Evolutionary conservation across 2,888 invertebrate genomes (phyloP), one percentile per base, ranked within the genome.

Genomic region (Heliconius cydno): DNA sequence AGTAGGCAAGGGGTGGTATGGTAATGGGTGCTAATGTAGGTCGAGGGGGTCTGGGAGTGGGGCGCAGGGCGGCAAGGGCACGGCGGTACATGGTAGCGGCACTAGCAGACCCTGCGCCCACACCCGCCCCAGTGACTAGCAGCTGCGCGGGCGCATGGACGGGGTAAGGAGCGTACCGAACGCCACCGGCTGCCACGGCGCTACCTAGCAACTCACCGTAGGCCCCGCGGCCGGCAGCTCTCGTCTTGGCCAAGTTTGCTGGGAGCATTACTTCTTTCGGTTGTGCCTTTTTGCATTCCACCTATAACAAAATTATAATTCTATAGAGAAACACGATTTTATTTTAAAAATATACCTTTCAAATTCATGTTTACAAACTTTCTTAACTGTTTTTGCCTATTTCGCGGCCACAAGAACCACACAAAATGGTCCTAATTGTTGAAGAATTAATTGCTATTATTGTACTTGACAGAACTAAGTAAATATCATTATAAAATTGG

Each of bases 211-310:
- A 98, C 98, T 98, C 98, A 98, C 98, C 98, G 97, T 98, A 98
- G 96, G 98, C 98, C 95, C 98, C 98, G 95, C 98, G 97, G 88
- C 98, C 98, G 89, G 98, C 98, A 93, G 98, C 98, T 94, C 98
- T 97, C 95, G 98, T 98, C 96, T 98, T 98, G 90, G 98, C 98
- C 96, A 98, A 96, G 95, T 98, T 98, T 88, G 98, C 98, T 89
- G 99, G 99, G 91, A 99, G 97, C 99, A 99, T 99, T 90, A 99
- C 99, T 96, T 99, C 99, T 96, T 99, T 99, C 85, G 99, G 99
- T 96, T 99, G 99, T 91, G 99, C 99, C 96, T 99, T 99, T 97
- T 99, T 99, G 96, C 99, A 99, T 96, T 99, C 99, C 96, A 99
- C 99, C 99, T 99, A 96, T 67, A 94, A 94, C 81, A 81, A 81